Base-by-base conservation (phyloP, 2,113 vertebrate species). In the Erpornis zantholeuca region DNA sequence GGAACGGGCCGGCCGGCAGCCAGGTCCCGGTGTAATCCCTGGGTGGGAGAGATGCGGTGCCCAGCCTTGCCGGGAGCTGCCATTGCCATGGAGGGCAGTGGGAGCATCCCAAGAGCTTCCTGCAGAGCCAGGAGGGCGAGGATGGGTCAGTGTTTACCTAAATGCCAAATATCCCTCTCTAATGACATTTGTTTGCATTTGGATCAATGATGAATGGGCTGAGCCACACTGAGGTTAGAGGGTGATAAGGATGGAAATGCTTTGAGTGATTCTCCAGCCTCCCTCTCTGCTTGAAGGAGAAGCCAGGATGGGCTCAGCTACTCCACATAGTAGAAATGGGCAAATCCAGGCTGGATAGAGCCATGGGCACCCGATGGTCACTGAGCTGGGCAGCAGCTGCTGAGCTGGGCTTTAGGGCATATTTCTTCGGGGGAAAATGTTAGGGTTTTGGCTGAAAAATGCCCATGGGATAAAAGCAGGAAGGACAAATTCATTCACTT, bases 321-420 rank as follows among this genome's bases (percentile, higher is more conserved):
- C 47, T 25, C 60, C 0, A 1, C 47, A 38, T 38, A 50, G 60
- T 20, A 80, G 61, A 84, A 77, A 84, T 7, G 44, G 40, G 44
- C 5, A 64, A 79, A 79, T 64, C 27, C 38, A 57, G 53, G 57
- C 20, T 89, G 72, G 45, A 50, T 17, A 0, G 0, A 89, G 60
- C 38, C 38, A 11, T 5, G 16, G 65, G 27, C 4, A 50, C 13
- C 5, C 0, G 0, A 6, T 19, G 44, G 57, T 53, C 61, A 76
- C 57, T 0, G 4, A 84, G 44, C 40, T 1, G 2, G 25, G 54
- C 47, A 73, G 36, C 1, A 4, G 64, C 36, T 84, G 77, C 77
- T 85, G 33, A 82, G 47, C 56, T 85, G 82, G 33, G 52, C 60
- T 96, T 57, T 61, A 65, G 59, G 36, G 11, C 12, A 45, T 22